These are phyloP conservation scores for Pachypanchax playfairii DNA, from an alignment of 2,113 vertebrate species.

Conservation along the genomic window DNA sequence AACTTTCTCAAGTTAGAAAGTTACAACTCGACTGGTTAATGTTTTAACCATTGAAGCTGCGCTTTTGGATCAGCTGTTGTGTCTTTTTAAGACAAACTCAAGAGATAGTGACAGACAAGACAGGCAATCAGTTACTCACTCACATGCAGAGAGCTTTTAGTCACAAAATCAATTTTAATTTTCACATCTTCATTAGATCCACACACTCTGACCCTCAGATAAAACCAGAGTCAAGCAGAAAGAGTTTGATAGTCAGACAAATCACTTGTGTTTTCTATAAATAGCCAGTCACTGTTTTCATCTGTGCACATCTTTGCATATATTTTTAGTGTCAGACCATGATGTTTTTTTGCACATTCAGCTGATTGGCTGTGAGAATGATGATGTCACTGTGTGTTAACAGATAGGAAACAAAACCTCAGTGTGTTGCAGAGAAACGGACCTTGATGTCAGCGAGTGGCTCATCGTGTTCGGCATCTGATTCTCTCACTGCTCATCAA, in stretches of 20 bases:
- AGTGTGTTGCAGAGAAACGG: conserved; percentile 3
- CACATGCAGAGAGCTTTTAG: conserved; percentile 37
- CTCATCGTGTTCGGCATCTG: conserved; percentile 71
- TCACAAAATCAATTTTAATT: conserved; percentile 76
- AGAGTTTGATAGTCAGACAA: conserved; percentile 7
- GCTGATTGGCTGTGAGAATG: conserved; percentile 31
- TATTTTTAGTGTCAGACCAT: conserved; percentile 22
- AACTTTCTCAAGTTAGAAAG: no score
- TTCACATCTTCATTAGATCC: conserved; percentile 67
- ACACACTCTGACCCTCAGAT: conserved; percentile 14
- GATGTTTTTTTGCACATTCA: conserved; percentile 19
- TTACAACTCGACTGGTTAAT: no score
- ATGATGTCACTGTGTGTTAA: conserved; percentile 42
- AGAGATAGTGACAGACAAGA: conserved; percentile 29
- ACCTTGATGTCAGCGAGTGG: conserved; percentile 61
- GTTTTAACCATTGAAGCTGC: conserved; percentile 2
- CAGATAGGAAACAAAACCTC: conserved; percentile 32
- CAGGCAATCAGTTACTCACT: conserved; percentile 23
- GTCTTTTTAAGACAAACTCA: conserved; percentile 17
- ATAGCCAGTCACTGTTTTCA: no score
- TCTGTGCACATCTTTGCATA: background rate
- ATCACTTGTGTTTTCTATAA: conserved; percentile 11
- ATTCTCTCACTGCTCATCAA: conserved; percentile 76
- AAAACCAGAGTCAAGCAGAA: background rate
- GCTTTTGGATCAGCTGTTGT: conserved; percentile 14